Evolutionary conservation across 2,888 invertebrate species (phyloP).

Genomic region (Polyploca ridens): DNA sequence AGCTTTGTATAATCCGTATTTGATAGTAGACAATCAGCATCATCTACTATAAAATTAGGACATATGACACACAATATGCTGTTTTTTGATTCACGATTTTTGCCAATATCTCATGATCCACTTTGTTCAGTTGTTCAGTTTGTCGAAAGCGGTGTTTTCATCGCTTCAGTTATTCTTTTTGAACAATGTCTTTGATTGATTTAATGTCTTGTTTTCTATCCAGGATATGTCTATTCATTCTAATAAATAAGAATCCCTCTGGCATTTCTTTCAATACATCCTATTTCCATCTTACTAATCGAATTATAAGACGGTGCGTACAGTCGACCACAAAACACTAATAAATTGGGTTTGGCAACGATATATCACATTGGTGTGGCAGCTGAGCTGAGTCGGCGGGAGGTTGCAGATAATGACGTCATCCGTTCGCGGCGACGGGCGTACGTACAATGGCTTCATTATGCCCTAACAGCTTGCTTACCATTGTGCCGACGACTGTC

Average conservation of each 20-base stretch:
- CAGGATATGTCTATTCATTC: neutral
- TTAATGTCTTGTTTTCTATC: neutral
- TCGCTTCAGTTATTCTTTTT: no score
- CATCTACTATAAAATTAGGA: no score
- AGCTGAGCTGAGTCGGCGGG: constrained; percentile 63
- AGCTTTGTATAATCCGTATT: no score
- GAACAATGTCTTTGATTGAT: neutral
- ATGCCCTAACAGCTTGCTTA: constrained; percentile 73
- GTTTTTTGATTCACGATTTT: no score
- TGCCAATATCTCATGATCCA: no score
- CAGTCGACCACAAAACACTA: constrained; percentile 57
- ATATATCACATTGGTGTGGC: constrained; percentile 61
- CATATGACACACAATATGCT: no score
- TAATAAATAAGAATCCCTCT: neutral
- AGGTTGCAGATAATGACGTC: constrained; percentile 73
- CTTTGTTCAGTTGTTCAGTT: no score
- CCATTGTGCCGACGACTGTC: constrained; percentile 64
- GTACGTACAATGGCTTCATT: constrained; percentile 75
- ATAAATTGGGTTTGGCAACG: constrained; percentile 63
- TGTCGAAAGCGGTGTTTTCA: neutral
- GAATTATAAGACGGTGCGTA: constrained; percentile 32
- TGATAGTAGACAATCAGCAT: no score
- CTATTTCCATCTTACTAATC: constrained; percentile 13
- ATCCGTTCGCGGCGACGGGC: constrained; percentile 51
- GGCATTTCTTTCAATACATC: neutral